Base-by-base conservation (phyloP, 1,140 invertebrate genomes). In the Pseudomyrmex gracilis region DNA sequence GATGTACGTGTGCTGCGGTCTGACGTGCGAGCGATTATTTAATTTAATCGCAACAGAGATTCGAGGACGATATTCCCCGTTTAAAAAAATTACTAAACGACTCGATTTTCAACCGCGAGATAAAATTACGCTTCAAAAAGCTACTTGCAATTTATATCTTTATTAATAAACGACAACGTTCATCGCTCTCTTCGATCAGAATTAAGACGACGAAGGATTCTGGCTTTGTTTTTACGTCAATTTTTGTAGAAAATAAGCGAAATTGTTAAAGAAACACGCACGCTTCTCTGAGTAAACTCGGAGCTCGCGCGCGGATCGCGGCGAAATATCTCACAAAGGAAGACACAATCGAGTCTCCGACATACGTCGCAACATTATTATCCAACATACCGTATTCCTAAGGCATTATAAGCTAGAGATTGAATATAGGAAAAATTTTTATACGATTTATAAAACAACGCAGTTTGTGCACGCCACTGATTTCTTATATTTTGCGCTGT, bases 381-480 rank as follows among this genome's bases (percentile, higher is more conserved):
- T 86, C 73, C 73, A 24, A 87, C 47, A 24, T 66, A 88, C 34
- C 68, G 57, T 88, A 89, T n/a, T 71, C 70, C 74, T 89, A 89
- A 83, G 84, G 55, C 84, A 83, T 87, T 83, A 83, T 73, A 90
- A 88, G 86, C 70, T 90, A 90, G 89, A 90, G 89, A 57, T 83
- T 73, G 73, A 88, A 71, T 85, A 84, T 87, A 82, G 70, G 47
- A 9, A 55, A 85, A 63, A 88, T 90, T 91, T 91, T 91, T 90
- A 90, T 91, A 91, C 90, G 73, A 91, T 88, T 91, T 89, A 89
- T 90, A 90, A 90, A 74, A 77, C 63, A 73, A 90, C 85, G 66
- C 43, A 80, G 58, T 60, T 71, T 58, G 64, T 20, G 34, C 85
- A 63, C 80, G 83, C 67, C 71, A 89, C 84, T 90, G 82, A 88